A percentile compares a stretch with the other conserved stretches of the same genome.
Evolutionary conservation across 2,888 invertebrate genomes (phyloP).

Genomic region (Lagria hirta): DNA sequence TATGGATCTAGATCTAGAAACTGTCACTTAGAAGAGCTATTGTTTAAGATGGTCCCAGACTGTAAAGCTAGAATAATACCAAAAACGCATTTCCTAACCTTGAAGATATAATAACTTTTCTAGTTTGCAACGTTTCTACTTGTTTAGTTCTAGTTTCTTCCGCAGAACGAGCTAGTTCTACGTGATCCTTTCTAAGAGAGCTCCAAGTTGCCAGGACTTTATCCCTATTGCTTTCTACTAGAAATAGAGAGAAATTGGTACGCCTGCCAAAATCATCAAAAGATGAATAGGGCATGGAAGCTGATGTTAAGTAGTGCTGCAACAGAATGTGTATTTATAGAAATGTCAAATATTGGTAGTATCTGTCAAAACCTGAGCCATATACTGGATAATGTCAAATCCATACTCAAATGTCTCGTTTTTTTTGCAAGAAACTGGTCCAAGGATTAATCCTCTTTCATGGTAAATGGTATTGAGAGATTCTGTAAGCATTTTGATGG

Average conservation of each 20-base stretch:
- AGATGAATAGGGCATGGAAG: conserved; percentile 3
- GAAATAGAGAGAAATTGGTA: conserved; percentile 60
- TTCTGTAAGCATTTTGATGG: too few species aligned
- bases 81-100: conserved; percentile 32
- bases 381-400: too few species aligned
- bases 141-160: conserved; percentile 48
- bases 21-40: too few species aligned
- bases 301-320: conserved; percentile 1
- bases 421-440: too few species aligned
- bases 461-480: too few species aligned
- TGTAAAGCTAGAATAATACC: too few species aligned
- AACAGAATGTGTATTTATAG: not conserved
- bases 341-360: too few species aligned
- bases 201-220: conserved; percentile 50
- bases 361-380: too few species aligned
- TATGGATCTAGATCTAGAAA: too few species aligned
- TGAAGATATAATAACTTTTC: conserved; percentile 52
- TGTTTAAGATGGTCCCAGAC: too few species aligned
- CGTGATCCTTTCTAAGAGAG: conserved; percentile 29
- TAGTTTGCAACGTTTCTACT: conserved; percentile 55
- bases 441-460: too few species aligned
- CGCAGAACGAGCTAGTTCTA: conserved; percentile 36
- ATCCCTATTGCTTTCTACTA: conserved; percentile 56
- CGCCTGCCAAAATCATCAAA: conserved; percentile 68
- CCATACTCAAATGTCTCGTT: too few species aligned